A percentile compares a stretch with the other conserved stretches of the same genome.
Conservation (phyloP, 2,113 vertebrate species). For the Collichthys lucidus region DNA sequence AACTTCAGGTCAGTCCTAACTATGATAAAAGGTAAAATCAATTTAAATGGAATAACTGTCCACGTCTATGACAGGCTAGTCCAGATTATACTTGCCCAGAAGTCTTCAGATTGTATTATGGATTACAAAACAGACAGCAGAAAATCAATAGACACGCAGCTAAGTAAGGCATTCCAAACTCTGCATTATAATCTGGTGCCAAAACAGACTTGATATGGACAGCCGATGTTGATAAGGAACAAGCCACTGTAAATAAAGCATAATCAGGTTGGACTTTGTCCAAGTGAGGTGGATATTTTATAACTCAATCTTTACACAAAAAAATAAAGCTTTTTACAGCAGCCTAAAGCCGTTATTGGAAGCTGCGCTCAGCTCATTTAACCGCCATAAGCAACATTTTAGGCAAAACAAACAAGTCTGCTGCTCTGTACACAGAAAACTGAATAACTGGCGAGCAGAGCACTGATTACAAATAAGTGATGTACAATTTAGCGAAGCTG, state of each 20-base stretch:
- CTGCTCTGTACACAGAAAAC: not conserved
- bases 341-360: not conserved
- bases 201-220: not conserved
- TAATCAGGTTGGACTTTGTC: not conserved
- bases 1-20: not conserved
- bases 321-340: not conserved
- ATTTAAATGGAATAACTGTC: not conserved
- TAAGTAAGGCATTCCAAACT: not conserved
- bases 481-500: not conserved
- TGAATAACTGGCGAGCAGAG: not conserved
- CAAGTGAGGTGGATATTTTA: not conserved
- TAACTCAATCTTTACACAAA: not conserved
- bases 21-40: not conserved
- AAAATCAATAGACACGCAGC: not conserved
- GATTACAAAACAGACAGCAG: not conserved
- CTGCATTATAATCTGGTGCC: not conserved
- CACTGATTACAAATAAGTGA: not conserved
- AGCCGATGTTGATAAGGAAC: not conserved
- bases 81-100: not conserved
- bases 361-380: not conserved
- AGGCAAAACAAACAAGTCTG: not conserved
- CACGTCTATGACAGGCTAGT: not conserved
- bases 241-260: not conserved
- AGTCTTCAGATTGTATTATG: not conserved
- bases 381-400: not conserved